Conservation (phyloP, 2,888 invertebrate species). For the Omphaloscelis lunosa region DNA sequence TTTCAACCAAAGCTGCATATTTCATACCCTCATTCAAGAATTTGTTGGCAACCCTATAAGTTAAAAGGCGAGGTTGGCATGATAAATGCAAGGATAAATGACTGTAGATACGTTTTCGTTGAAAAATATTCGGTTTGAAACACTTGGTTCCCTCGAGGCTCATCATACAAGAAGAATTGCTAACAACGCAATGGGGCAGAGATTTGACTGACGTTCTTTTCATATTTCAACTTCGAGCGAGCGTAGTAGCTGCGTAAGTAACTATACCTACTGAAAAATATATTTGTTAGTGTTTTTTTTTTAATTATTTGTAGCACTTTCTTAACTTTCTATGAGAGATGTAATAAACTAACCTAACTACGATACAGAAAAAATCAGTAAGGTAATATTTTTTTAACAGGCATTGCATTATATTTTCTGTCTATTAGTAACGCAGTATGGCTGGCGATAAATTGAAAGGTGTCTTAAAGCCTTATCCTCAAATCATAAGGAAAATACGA, state of each 20-base stretch:
- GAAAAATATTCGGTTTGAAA: slow-evolving; percentile 65
- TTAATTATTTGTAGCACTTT: no score
- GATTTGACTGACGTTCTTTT: slow-evolving; percentile 52
- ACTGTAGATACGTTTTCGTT: slow-evolving; percentile 61
- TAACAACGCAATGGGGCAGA: slow-evolving; percentile 40
- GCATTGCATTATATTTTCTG: neutral
- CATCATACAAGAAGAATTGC: slow-evolving; percentile 59
- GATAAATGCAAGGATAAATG: slow-evolving; percentile 70
- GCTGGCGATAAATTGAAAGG: neutral
- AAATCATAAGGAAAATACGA: slow-evolving; percentile 22
- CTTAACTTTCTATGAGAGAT: no score
- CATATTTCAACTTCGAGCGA: slow-evolving; percentile 36
- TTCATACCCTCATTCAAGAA: neutral
- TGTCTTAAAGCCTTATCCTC: slow-evolving; percentile 15
- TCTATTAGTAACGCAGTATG: neutral
- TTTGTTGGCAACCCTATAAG: slow-evolving; percentile 54
- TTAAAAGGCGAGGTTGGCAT: slow-evolving; percentile 55
- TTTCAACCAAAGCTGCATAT: neutral
- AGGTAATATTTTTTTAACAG: neutral
- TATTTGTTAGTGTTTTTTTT: no score
- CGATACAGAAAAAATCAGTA: no score
- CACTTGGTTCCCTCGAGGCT: slow-evolving; percentile 53
- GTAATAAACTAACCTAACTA: neutral
- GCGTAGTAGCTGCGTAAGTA: neutral
- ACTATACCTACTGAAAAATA: neutral